Percentiles rank a stretch among this genome's conserved stretches.
These are phyloP conservation scores for Centroberyx gerrardi DNA, from an alignment of 2,797 vertebrate genomes.

Conservation along the genomic window DNA sequence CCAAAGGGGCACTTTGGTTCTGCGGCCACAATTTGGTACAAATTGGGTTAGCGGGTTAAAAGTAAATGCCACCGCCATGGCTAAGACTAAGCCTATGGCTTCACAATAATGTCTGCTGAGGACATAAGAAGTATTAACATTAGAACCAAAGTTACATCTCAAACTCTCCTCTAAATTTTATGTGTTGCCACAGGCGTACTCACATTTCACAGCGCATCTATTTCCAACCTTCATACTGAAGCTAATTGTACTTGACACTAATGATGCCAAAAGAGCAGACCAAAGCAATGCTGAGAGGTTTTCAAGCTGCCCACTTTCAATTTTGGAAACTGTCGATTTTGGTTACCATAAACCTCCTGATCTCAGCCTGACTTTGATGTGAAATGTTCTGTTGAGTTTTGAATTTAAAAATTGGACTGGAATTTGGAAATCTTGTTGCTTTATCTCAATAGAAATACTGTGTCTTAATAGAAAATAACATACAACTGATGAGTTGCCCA, in stretches of 20 bases:
- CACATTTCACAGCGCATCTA: slow-evolving; percentile 59
- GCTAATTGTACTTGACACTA: slow-evolving; percentile 76
- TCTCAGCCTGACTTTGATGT: slow-evolving; percentile 31
- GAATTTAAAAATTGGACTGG: slow-evolving; percentile 50
- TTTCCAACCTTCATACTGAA: slow-evolving; percentile 65
- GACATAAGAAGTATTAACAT: no score
- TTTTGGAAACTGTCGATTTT: slow-evolving; percentile 64
- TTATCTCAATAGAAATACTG: no score
- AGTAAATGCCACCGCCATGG: neutral
- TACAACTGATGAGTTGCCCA: neutral
- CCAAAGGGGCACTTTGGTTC: neutral
- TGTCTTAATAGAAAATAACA: slow-evolving; percentile 7
- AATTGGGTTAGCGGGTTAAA: neutral
- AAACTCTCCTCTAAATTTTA: slow-evolving; percentile 39
- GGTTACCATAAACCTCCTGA: slow-evolving; percentile 43
- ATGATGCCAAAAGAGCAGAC: slow-evolving; percentile 77
- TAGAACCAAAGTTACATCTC: slow-evolving; percentile 48
- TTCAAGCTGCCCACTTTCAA: slow-evolving; percentile 49
- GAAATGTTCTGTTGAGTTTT: slow-evolving; percentile 19
- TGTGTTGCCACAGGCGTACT: slow-evolving; percentile 57
- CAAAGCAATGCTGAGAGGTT: slow-evolving; percentile 54
- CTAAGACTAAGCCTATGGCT: neutral
- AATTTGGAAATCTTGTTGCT: no score
- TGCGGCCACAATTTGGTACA: neutral
- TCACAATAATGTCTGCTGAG: neutral